Conservation (phyloP, 2,888 invertebrate genomes). For the Ectemnius cavifrons region DNA sequence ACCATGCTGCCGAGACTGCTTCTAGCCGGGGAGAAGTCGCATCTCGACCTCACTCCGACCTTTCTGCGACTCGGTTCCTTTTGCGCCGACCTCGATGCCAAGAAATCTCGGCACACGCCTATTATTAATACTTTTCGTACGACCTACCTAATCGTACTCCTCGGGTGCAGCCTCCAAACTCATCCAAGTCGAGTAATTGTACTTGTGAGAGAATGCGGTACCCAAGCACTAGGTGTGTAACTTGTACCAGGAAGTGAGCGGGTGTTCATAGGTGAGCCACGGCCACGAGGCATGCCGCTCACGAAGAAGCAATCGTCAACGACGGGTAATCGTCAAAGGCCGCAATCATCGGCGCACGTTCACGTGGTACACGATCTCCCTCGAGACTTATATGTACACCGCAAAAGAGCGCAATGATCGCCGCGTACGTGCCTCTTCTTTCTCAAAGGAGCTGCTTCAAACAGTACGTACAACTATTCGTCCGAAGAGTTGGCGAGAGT, state of each 20-base stretch:
- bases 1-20: conserved; percentile 6
- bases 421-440: conserved; percentile 22
- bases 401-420: conserved; percentile 4
- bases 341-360: neutral
- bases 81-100: neutral
- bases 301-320: conserved; percentile 6
- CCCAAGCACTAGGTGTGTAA: neutral
- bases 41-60: conserved; percentile 49
- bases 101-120: neutral
- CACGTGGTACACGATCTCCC: neutral
- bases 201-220: neutral
- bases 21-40: conserved; percentile 46
- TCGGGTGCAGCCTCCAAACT: neutral
- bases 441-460: conserved; percentile 39
- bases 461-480: conserved; percentile 58
- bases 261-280: too few relatives aligned
- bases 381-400: neutral
- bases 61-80: conserved; percentile 4
- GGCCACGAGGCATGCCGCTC: neutral
- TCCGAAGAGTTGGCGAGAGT: neutral
- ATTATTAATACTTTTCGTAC: neutral
- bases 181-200: neutral
- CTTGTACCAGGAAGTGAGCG: neutral
- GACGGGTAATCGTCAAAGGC: neutral
- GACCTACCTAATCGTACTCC: too few relatives aligned